These are phyloP conservation scores for Smutsia gigantea DNA, from an alignment of 2,797 vertebrate species.

Conservation along the genomic window DNA sequence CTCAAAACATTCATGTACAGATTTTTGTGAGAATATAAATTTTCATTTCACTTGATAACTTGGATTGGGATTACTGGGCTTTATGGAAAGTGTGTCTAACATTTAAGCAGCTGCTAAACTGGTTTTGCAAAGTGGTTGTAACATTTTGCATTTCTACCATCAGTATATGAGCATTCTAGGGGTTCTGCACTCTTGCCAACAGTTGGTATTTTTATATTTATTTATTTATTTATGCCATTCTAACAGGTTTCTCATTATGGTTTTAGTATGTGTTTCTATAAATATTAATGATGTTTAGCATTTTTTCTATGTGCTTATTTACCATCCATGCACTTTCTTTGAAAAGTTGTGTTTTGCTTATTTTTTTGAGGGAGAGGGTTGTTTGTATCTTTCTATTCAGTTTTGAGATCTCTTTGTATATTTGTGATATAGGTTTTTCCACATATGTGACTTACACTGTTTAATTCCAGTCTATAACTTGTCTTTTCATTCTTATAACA, in stretches of 20 bases:
- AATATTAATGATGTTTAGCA: not conserved
- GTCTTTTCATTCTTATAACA: not conserved
- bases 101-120: not conserved
- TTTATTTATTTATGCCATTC: not conserved
- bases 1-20: not conserved
- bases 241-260: not conserved
- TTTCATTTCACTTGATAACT: slow-evolving; percentile 33
- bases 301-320: slow-evolving; percentile 28
- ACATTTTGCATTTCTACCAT: not conserved
- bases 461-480: not conserved
- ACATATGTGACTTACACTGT: not conserved
- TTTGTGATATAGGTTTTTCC: not conserved
- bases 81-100: not conserved
- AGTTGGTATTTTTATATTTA: not conserved
- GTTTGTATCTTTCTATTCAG: not conserved
- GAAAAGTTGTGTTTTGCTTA: not conserved
- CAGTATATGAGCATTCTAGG: not conserved
- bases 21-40: not conserved
- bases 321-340: not conserved
- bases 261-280: slow-evolving; percentile 42
- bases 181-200: not conserved
- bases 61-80: not conserved
- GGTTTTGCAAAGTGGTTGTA: not conserved
- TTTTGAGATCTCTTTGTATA: not conserved
- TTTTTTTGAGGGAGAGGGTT: not conserved